Base-by-base conservation (phyloP, 2,797 vertebrate species). In the Staurois parvus region DNA sequence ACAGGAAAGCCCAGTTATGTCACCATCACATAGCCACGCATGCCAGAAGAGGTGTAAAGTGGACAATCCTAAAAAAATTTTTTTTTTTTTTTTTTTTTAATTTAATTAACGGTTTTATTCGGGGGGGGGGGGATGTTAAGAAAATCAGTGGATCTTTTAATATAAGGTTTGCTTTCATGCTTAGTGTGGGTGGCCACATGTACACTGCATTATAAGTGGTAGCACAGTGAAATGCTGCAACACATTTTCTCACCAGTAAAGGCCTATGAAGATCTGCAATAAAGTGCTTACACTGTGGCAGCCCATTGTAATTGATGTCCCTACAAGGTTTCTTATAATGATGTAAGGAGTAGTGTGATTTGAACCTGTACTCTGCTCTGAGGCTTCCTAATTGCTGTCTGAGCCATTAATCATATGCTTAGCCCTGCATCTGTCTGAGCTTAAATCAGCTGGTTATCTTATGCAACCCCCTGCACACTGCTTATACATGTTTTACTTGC, bases 371-470 rank as follows among this genome's bases (percentile, higher is more conserved):
- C 70, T 67, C 29, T 85, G 77, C 72, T 75, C 59, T 30, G 59
- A 67, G 40, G 59, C 62, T 68, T 56, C 62, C 84, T 80, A 85
- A 85, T 85, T 85, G 76, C 77, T 80, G 70, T 56, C 76, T 85
- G 70, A 80, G 72, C 70, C 70, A 85, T 85, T 85, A 80, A 85
- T 85, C 72, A 85, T 80, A 85, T 85, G 70, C 77, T 80, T 80
- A 85, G 70, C 68, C 83, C 83, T 80, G 62, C 77, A 80, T 72
- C 84, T 85, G 84, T 75, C 84, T 80, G 21, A 85, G 84, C 77
- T 85, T 80, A 74, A 67, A 80, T 80, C 72, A 85, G 84, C 76
- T 85, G 76, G 76, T 79, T 79, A 85, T 85, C 83, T 79, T 29
- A 52, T 52, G 56, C 76, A 66, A 85, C 76, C 83, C 48, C 76